Evolutionary conservation across 2,888 invertebrate species (phyloP).

Genomic region (Germaria angustata): DNA sequence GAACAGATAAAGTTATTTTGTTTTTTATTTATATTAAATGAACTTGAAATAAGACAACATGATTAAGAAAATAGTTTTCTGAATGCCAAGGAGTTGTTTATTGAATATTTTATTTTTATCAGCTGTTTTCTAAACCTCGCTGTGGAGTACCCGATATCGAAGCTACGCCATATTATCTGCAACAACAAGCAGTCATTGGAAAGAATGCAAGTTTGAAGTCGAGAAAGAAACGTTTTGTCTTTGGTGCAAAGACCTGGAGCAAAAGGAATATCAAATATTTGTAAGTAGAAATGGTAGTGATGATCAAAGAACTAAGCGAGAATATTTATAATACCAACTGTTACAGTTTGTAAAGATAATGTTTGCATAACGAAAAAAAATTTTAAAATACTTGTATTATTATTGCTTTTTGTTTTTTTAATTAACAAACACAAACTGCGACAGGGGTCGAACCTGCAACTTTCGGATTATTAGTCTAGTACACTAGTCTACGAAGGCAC

Average conservation of each 20-base stretch:
- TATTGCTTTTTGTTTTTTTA: too few relatives aligned
- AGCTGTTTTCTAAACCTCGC: constrained; percentile 85
- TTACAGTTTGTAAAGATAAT: too few relatives aligned
- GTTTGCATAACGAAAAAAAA: too few relatives aligned
- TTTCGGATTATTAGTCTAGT: too few relatives aligned
- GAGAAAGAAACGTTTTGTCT: constrained; percentile 82
- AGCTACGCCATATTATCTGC: constrained; percentile 67
- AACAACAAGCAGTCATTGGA: constrained; percentile 10
- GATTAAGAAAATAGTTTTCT: not conserved
- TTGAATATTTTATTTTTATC: constrained; percentile 67
- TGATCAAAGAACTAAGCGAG: too few relatives aligned
- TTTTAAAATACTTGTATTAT: too few relatives aligned
- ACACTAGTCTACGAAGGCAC: too few relatives aligned
- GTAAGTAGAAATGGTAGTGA: constrained; percentile 82
- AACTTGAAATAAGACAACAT: constrained; percentile 59
- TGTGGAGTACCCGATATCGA: constrained; percentile 88
- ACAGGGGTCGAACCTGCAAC: too few relatives aligned
- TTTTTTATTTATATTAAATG: constrained; percentile 50
- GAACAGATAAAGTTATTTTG: constrained; percentile 22
- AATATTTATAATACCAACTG: too few relatives aligned
- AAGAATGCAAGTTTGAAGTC: not conserved
- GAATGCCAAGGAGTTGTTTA: not conserved
- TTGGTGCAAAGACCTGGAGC: constrained; percentile 85
- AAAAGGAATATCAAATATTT: constrained; percentile 85
- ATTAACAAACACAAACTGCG: too few relatives aligned